Conservation (phyloP, 1,140 invertebrate species). For the Caenorhabditis inopinata region DNA sequence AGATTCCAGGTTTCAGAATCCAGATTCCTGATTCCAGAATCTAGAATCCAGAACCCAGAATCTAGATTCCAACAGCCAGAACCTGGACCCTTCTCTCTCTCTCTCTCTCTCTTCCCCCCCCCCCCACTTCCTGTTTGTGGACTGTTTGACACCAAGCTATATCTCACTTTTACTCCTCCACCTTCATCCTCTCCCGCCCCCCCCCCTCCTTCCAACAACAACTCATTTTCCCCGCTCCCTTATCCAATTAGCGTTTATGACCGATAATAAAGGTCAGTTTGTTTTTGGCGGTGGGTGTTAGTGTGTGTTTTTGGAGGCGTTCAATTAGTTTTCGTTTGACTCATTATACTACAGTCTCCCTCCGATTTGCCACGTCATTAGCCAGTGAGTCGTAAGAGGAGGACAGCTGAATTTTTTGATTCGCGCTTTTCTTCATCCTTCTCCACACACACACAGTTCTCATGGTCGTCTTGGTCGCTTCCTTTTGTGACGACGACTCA, state of each 20-base stretch:
- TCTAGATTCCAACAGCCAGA: too few relatives aligned
- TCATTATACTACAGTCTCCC: not conserved
- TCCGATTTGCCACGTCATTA: not conserved
- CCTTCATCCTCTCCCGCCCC: too few relatives aligned
- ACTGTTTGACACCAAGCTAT: too few relatives aligned
- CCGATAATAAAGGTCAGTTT: constrained; percentile 28
- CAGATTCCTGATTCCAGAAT: too few relatives aligned
- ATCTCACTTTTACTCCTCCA: constrained; percentile 19
- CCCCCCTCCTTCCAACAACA: not conserved
- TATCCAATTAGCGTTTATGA: constrained; percentile 32
- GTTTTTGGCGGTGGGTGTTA: too few relatives aligned
- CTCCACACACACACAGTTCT: too few relatives aligned
- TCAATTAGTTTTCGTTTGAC: not conserved
- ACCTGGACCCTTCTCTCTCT: too few relatives aligned
- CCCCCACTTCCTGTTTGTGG: not conserved
- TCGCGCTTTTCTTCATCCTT: too few relatives aligned
- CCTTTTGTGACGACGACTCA: not conserved
- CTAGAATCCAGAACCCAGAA: too few relatives aligned
- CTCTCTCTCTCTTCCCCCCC: not conserved
- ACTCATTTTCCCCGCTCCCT: not conserved
- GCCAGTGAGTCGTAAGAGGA: too few relatives aligned
- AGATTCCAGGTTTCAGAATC: too few relatives aligned
- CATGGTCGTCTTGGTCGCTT: not conserved
- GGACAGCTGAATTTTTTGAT: not conserved
- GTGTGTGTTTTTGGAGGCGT: not conserved